Evolutionary conservation across 64 coral and sea anemone species (phyloP), one percentile per base, ranked within the genome.

Genomic region (Dendronephthya gigantea): DNA sequence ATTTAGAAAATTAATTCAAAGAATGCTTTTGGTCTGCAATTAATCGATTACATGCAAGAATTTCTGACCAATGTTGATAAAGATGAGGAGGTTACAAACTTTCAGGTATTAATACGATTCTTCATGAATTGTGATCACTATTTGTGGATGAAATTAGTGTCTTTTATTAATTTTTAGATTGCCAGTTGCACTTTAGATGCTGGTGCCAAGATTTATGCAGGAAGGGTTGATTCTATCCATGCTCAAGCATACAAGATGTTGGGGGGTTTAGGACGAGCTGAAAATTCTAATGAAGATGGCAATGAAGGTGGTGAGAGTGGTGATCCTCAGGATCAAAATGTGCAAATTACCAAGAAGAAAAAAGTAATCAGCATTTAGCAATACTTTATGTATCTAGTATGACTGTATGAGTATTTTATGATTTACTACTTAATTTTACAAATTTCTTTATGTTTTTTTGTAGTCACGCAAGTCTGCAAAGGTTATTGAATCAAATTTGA

Each of bases 31-130:
- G 92, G 90, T 9, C 90, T 98, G 0, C 92, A 91, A 49, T 32
- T 98, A 22, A 98, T 98, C 51, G 95, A 98, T 17, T 93, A 98
- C 84, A 98, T 98, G 95, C 95, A 98, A 90, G 95, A 98, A n/a
- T 79, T 79, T 33, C 82, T 98, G 35, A 88, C 93, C 32, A 91
- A 87, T 32, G 85, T 84, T 25, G 90, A 90, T 28, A 90, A 90
- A 68, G 95, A 98, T 66, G 86, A 92, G 49, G 95, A 89, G 27
- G 91, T 92, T 87, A 98, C 95, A 32, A 98, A 98, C 83, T 98
- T 98, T n/a, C 92, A 98, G 89, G 93, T 94, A 88, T 35, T 86
- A 30, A 6, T 45, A 11, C 4, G 41, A 11, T n/a, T n/a, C n/a
- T n/a, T n/a, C n/a, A n/a, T n/a, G n/a, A n/a, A n/a, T n/a, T n/a